These are phyloP conservation scores for Meta bourneti DNA, from an alignment of 2,888 invertebrate species.

Conservation along the genomic window DNA sequence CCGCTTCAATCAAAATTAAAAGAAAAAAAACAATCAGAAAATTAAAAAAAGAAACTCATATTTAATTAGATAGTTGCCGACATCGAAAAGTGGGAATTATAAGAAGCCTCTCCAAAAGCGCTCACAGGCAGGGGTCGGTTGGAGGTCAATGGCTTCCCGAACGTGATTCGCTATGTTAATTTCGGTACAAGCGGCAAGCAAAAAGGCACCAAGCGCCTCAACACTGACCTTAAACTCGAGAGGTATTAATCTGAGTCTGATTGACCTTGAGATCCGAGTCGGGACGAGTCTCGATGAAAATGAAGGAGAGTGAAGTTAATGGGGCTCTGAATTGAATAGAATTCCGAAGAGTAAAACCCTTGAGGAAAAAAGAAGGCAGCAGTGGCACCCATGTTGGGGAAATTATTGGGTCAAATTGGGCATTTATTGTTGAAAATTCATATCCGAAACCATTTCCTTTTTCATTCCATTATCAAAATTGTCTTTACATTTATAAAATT, in stretches of 20 bases:
- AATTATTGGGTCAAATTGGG: not conserved
- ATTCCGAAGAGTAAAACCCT: not conserved
- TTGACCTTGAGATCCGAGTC: slow-evolving; percentile 18
- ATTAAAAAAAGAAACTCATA: slow-evolving; percentile 17
- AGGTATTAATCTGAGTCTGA: slow-evolving; percentile 29
- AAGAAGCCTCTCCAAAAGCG: not conserved
- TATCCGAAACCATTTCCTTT: not conserved
- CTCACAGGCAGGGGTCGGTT: slow-evolving; percentile 52
- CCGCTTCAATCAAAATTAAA: slow-evolving; percentile 16
- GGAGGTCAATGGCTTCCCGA: slow-evolving; percentile 65
- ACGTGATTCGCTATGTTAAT: slow-evolving; percentile 59
- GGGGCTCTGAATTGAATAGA: not conserved
- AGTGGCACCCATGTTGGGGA: not conserved
- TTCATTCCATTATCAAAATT: too few relatives aligned
- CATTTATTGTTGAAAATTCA: not conserved
- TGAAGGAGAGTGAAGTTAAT: slow-evolving; percentile 3
- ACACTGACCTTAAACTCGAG: slow-evolving; percentile 37
- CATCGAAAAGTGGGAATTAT: slow-evolving; percentile 60
- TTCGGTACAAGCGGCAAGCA: slow-evolving; percentile 17
- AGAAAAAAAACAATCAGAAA: not conserved
- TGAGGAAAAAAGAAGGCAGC: not conserved
- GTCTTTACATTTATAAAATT: too few relatives aligned
- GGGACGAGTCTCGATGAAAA: not conserved
- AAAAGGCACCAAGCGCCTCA: slow-evolving; percentile 23
- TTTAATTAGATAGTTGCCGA: slow-evolving; percentile 63